A percentile compares a stretch with the other conserved stretches of the same genome.
phyloP scores from a whole-genome alignment of 2,113 vertebrate genomes.

The Amblyornis subalaris region DNA sequence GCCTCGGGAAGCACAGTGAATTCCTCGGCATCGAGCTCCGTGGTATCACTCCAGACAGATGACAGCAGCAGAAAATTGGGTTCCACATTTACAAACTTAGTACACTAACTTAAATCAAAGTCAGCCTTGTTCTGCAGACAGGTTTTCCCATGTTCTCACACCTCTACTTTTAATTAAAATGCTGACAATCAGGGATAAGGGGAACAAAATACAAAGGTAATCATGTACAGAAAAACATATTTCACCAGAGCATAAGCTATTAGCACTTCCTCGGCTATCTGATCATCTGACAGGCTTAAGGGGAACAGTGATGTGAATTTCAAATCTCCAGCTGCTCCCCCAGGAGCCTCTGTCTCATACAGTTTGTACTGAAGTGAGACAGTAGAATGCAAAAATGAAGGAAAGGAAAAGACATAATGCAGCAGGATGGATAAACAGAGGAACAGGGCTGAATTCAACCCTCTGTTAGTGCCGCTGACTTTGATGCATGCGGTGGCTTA shows the following conservation, averaged over 20 bases:
- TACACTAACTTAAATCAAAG: constrained; percentile 59
- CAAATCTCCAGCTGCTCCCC: constrained; percentile 53
- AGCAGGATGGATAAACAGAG: neutral
- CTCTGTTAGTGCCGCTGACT: neutral
- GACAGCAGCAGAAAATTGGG: constrained; percentile 38
- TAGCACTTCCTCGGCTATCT: constrained; percentile 69
- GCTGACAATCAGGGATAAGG: constrained; percentile 69
- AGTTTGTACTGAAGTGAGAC: constrained; percentile 45
- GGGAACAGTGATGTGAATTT: constrained; percentile 69
- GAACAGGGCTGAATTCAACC: neutral
- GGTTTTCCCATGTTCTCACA: constrained; percentile 65
- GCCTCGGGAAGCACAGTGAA: neutral
- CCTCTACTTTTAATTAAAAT: constrained; percentile 79
- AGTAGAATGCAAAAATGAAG: constrained; percentile 11
- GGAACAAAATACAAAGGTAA: constrained; percentile 73
- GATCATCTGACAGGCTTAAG: constrained; percentile 73
- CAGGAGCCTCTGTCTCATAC: constrained; percentile 41
- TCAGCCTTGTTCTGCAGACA: constrained; percentile 43
- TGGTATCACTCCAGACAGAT: neutral
- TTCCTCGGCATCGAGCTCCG: neutral
- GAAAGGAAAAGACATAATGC: neutral
- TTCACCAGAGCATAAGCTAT: constrained; percentile 72
- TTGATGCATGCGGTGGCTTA: neutral
- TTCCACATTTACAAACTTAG: constrained; percentile 43
- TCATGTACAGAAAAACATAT: constrained; percentile 72